Evolutionary conservation across 92 coral and sea anemone species (phyloP), one percentile per base, ranked within the genome.

Genomic region (Blastomussa wellsi): DNA sequence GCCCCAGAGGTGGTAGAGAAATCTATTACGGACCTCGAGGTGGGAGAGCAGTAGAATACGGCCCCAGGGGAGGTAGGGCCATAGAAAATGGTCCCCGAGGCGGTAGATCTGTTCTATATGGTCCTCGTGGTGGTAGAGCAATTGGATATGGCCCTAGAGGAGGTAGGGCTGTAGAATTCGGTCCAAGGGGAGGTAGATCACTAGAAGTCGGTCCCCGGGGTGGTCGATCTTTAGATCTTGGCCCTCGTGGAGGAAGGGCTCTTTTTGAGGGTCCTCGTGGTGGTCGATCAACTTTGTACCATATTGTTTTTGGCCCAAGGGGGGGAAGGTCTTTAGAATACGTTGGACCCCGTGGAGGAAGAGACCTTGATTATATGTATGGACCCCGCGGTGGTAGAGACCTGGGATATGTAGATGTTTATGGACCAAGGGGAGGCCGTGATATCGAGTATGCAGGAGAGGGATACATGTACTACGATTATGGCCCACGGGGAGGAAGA

Each of bases 401-500:
- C 35, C 59, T 77, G 14, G 74, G 62, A 29, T 84, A 88, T 74
- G 79, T 53, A 35, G 80, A 73, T 26, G 13, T 72, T 49, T 73
- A 72, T 24, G 92, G 94, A 28, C 94, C 94, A 1, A 77, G 95
- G 77, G 90, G 95, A 19, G 95, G 95, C 71, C 88, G 95, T n/a
- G 84, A 59, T 48, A 44, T 83, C 32, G 80, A 67, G 7, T 76
- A 90, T 12, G 79, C 69, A 6, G 75, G 82, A 55, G 84, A 74
- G 37, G 72, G 78, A 66, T 57, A n/a, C n/a, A n/a, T n/a, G n/a
- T n/a, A 41, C 6, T 81, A 89, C 55, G 77, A 79, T 28, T 71
- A 41, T 6, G 93, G 93, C 6, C 96, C 92, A 38, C 64, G 96
- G 33, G 89, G 94, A n/a, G 94, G 94, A 64, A 83, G 95, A 37